Conservation (phyloP, 2,113 vertebrate species). For the Piprites chloris region DNA sequence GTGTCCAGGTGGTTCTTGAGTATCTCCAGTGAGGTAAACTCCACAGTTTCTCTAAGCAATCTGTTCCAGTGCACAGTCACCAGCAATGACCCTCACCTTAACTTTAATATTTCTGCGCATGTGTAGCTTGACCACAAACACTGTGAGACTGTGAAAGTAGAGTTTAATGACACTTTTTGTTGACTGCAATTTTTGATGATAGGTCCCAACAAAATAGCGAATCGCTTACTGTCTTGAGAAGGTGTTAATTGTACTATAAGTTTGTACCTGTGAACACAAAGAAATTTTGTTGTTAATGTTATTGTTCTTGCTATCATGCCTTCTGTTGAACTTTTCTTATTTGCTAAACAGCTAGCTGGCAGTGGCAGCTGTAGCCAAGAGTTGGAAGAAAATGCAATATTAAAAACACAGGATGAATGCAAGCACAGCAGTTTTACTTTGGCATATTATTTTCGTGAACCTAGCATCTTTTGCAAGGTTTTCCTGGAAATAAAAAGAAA, state of each 20-base stretch:
- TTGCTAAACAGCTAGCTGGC: neutral
- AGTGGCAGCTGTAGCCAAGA: neutral
- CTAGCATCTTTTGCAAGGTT: slow-evolving; percentile 43
- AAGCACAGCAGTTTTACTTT: slow-evolving; percentile 57
- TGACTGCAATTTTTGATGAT: neutral
- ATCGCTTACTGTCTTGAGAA: neutral
- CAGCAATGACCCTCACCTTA: rapidly evolving
- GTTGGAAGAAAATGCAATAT: neutral
- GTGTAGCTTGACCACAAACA: neutral
- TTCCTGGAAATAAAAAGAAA: slow-evolving; percentile 55
- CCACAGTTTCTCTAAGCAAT: neutral
- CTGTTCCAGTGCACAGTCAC: neutral
- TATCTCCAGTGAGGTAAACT: neutral
- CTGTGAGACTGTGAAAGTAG: neutral
- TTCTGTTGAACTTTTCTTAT: neutral
- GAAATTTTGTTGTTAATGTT: neutral
- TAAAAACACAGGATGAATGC: slow-evolving; percentile 11
- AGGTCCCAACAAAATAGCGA: neutral
- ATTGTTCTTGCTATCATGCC: neutral
- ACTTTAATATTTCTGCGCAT: neutral
- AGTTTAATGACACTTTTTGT: neutral
- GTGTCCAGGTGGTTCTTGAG: neutral
- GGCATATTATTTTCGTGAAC: slow-evolving; percentile 30
- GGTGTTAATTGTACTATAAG: neutral
- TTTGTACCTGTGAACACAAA: neutral